Conservation (phyloP, 1,140 invertebrate species). For the Holcopasites calliopsidis region DNA sequence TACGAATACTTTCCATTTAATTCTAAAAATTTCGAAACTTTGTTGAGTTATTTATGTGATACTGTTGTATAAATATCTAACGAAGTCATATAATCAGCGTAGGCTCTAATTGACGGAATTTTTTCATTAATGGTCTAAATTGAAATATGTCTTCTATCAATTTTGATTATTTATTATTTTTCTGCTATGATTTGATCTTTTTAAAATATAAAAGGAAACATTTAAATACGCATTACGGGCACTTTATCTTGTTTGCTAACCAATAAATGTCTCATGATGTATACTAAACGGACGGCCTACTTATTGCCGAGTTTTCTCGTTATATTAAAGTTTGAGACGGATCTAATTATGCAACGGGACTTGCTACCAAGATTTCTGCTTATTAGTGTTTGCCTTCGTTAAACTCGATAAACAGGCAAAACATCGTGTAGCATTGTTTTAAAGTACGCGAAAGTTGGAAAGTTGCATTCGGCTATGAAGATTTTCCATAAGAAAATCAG, state of each 20-base stretch:
- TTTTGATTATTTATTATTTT: too few species aligned
- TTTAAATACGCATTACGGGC: background rate
- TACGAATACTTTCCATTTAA: too few species aligned
- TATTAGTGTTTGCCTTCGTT: conserved; percentile 39
- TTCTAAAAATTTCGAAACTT: too few species aligned
- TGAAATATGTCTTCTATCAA: too few species aligned
- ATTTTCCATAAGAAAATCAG: conserved; percentile 13
- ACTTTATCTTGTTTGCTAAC: background rate
- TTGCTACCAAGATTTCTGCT: conserved; percentile 39
- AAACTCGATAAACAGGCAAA: conserved; percentile 30
- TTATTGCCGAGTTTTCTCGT: conserved; percentile 37
- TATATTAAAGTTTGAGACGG: conserved; percentile 34
- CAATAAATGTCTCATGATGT: conserved; percentile 17
- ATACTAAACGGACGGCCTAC: conserved; percentile 19
- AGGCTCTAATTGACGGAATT: too few species aligned
- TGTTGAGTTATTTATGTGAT: too few species aligned
- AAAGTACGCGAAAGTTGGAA: background rate
- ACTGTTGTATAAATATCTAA: too few species aligned
- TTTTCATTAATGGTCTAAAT: too few species aligned
- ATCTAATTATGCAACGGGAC: conserved; percentile 36
- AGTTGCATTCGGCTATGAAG: background rate
- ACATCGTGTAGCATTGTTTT: conserved; percentile 24
- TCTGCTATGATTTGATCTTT: too few species aligned
- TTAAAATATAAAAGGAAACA: background rate
- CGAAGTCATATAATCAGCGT: too few species aligned